Conservation (phyloP, 1,140 invertebrate genomes). For the Trichogramma pretiosum region DNA sequence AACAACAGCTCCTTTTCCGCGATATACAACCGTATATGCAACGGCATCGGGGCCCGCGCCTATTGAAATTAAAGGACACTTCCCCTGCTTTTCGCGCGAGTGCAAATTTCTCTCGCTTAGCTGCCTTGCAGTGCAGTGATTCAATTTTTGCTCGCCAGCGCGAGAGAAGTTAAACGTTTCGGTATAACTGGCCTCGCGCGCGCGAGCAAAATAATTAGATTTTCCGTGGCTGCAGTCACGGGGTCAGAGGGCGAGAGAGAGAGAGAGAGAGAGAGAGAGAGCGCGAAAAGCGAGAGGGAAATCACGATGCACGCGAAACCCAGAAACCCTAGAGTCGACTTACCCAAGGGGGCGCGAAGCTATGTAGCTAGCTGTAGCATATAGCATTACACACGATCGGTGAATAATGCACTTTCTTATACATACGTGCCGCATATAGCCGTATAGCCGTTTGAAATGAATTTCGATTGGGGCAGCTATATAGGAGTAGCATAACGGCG, state of each 20-base stretch:
- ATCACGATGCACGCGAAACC: not conserved
- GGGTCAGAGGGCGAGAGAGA: not conserved
- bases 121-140: not conserved
- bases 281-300: not conserved
- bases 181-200: constrained; percentile 3
- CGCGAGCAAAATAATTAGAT: constrained; percentile 15
- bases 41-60: too few species aligned
- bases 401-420: constrained; percentile 17
- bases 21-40: too few species aligned
- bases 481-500: too few species aligned
- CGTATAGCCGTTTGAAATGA: constrained; percentile 11
- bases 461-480: constrained; percentile 19
- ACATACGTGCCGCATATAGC: too few species aligned
- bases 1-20: too few species aligned
- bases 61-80: constrained; percentile 1
- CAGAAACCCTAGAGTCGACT: not conserved
- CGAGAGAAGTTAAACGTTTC: constrained; percentile 15
- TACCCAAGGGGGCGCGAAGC: not conserved
- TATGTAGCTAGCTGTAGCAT: constrained; percentile 1
- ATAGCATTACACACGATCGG: too few species aligned
- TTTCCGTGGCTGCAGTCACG: too few species aligned
- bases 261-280: not conserved
- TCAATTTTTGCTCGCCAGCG: too few species aligned
- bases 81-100: not conserved
- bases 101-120: too few species aligned